These are phyloP conservation scores for Tethea ocularis DNA, from an alignment of 2,888 invertebrate species.

Conservation along the genomic window DNA sequence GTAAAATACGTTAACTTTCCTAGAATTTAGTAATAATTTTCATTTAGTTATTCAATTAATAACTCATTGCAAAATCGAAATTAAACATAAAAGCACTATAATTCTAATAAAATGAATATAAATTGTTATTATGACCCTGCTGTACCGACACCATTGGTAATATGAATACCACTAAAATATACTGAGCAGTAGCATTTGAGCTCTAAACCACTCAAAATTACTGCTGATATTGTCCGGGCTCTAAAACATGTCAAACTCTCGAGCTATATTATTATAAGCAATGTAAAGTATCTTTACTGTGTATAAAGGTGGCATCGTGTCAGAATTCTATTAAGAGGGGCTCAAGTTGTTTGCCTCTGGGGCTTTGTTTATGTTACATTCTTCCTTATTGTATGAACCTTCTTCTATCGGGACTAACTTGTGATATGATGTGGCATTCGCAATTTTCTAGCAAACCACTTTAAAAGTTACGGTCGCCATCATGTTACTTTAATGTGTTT, in stretches of 20 bases:
- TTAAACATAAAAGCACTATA: no score
- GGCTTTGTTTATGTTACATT: conserved; percentile 68
- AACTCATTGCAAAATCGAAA: no score
- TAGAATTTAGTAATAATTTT: no score
- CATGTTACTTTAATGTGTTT: conserved; percentile 36
- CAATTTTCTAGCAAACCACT: conserved; percentile 41
- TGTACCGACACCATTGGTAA: conserved; percentile 32
- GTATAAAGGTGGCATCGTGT: conserved; percentile 56
- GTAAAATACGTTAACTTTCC: no score
- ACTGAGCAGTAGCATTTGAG: conserved; percentile 28
- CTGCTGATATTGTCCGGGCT: conserved; percentile 33
- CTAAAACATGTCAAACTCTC: conserved; percentile 25
- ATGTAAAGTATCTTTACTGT: conserved; percentile 59
- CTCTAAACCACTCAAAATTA: conserved; percentile 31
- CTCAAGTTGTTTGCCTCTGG: conserved; percentile 64
- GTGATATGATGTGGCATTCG: conserved; percentile 57
- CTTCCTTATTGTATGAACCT: conserved; percentile 60
- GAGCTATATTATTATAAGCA: conserved; percentile 20
- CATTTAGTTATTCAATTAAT: no score
- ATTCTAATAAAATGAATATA: not conserved
- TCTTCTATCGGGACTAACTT: conserved; percentile 29
- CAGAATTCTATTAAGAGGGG: conserved; percentile 72
- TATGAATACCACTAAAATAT: no score
- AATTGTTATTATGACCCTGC: not conserved
- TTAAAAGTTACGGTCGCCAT: conserved; percentile 37